These are phyloP conservation scores for Acleris holmiana DNA, from an alignment of 2,888 invertebrate species.

Conservation along the genomic window DNA sequence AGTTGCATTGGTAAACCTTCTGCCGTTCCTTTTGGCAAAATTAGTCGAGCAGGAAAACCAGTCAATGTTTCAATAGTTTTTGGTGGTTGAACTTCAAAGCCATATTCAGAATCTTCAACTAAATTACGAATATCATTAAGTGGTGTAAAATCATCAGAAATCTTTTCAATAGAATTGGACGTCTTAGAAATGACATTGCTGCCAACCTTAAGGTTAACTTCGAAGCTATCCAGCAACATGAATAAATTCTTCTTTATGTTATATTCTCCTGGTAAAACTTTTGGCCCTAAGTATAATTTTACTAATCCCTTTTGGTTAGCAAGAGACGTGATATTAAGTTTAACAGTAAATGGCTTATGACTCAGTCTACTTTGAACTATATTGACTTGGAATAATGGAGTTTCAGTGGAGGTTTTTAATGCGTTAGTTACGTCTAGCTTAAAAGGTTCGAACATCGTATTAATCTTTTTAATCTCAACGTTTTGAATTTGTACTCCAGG, in stretches of 20 bases:
- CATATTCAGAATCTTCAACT: conserved; percentile 83
- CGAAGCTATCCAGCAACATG: conserved; percentile 85
- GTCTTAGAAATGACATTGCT: conserved; percentile 86
- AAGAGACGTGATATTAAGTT: conserved; percentile 85
- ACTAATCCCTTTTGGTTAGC: conserved; percentile 84
- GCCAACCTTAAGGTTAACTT: conserved; percentile 85
- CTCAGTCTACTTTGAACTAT: conserved; percentile 86
- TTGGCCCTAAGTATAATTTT: conserved; percentile 89
- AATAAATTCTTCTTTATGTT: conserved; percentile 81
- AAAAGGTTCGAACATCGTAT: conserved; percentile 87
- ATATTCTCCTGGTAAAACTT: conserved; percentile 84
- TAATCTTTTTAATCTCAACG: conserved; percentile 86
- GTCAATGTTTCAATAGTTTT: conserved; percentile 81
- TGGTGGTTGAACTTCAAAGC: conserved; percentile 75
- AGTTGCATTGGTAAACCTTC: conserved; percentile 87
- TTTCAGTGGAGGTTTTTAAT: conserved; percentile 61
- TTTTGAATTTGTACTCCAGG: conserved; percentile 86
- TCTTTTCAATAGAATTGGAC: conserved; percentile 84
- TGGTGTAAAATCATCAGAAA: conserved; percentile 85
- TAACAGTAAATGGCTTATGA: conserved; percentile 88
- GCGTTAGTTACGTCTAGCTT: conserved; percentile 87
- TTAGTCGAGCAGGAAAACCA: conserved; percentile 87
- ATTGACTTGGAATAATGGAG: conserved; percentile 69
- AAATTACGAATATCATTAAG: conserved; percentile 85
- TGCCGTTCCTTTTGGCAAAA: conserved; percentile 88